Evolutionary conservation across 1,140 invertebrate species (phyloP).

Genomic region (Drosophila oshimai): DNA sequence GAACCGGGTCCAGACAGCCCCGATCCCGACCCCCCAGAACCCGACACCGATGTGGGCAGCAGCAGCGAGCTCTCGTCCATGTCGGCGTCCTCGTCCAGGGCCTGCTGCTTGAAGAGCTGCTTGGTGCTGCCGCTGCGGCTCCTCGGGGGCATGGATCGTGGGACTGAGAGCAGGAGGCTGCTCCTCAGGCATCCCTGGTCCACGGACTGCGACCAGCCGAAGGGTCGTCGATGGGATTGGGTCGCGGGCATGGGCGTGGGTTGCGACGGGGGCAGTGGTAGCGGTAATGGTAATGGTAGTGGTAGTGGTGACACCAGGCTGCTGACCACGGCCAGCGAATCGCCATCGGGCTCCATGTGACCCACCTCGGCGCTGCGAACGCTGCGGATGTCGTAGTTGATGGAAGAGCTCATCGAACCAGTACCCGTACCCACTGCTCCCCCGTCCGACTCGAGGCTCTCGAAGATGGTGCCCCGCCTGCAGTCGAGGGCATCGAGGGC

Average conservation of each 20-base stretch:
- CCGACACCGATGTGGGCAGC: conserved; percentile 39
- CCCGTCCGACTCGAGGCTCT: conserved; percentile 74
- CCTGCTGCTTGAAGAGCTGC: conserved; percentile 82
- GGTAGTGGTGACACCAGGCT: conserved; percentile 44
- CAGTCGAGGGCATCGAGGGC: conserved; percentile 71
- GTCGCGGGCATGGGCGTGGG: conserved; percentile 5
- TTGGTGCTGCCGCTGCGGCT: conserved; percentile 82
- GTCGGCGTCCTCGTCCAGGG: conserved; percentile 79
- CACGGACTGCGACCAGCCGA: conserved; percentile 77
- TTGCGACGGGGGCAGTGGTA: conserved; percentile 10
- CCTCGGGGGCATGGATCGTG: conserved; percentile 77
- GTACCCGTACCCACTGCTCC: neutral
- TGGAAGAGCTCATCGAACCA: too few species aligned
- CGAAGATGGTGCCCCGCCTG: conserved; percentile 77
- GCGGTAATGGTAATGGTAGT: conserved; percentile 4
- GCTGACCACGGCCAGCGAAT: conserved; percentile 52
- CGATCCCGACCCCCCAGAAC: neutral
- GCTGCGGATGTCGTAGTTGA: conserved; percentile 68
- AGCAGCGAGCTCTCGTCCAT: conserved; percentile 79
- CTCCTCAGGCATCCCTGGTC: conserved; percentile 67
- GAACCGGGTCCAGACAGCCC: conserved; percentile 1
- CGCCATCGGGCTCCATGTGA: conserved; percentile 23
- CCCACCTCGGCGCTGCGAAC: conserved; percentile 71
- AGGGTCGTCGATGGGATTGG: conserved; percentile 41
- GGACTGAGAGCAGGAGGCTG: conserved; percentile 73